Percentiles rank a stretch among this genome's conserved stretches.
phyloP scores from a whole-genome alignment of 2,797 vertebrate species.

The Pangasius macronema region DNA sequence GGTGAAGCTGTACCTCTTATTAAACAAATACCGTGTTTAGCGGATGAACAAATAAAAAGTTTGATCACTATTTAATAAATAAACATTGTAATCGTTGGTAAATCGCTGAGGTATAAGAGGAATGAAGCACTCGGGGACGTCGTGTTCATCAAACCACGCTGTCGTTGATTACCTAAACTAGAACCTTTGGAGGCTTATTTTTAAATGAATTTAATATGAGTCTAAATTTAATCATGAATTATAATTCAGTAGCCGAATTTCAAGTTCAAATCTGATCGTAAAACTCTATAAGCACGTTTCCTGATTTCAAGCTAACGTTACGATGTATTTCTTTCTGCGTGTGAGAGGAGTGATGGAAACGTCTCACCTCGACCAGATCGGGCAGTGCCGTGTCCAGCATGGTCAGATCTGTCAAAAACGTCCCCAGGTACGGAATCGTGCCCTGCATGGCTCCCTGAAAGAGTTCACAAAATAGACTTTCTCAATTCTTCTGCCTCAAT shows the following conservation, averaged over 20 bases:
- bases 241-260: neutral
- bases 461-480: neutral
- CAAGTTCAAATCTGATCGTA: neutral
- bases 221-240: neutral
- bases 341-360: neutral
- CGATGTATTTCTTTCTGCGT: neutral
- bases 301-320: neutral
- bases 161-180: neutral
- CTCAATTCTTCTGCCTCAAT: neutral
- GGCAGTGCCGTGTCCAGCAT: slow-evolving; percentile 95
- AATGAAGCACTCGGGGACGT: no score
- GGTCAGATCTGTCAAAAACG: slow-evolving; percentile 90
- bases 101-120: no score
- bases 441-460: slow-evolving; percentile 92
- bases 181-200: no score
- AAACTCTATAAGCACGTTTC: neutral
- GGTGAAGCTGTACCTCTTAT: no score
- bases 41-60: no score
- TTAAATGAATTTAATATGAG: neutral
- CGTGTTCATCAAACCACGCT: neutral
- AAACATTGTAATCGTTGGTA: no score
- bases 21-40: no score
- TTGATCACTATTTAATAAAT: no score
- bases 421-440: slow-evolving; percentile 92
- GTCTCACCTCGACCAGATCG: slow-evolving; percentile 85